A percentile compares a stretch with the other conserved stretches of the same genome.
These are phyloP conservation scores for Parnassius apollo DNA, from an alignment of 2,888 invertebrate genomes.

Conservation along the genomic window DNA sequence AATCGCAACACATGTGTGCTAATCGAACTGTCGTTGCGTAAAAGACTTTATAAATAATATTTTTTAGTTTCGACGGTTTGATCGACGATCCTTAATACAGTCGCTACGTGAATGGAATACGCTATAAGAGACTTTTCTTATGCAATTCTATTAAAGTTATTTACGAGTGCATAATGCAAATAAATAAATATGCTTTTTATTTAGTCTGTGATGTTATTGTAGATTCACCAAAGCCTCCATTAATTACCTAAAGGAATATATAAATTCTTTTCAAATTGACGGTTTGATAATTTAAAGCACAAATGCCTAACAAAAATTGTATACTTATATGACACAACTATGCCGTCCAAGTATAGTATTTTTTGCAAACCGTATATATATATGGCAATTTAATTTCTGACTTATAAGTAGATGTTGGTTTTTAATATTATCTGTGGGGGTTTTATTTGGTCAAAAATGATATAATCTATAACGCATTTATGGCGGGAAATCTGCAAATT, in stretches of 20 bases:
- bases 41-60: too few relatives aligned
- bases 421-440: conserved; percentile 18
- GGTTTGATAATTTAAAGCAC: conserved; percentile 17
- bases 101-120: too few relatives aligned
- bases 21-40: too few relatives aligned
- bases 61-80: too few relatives aligned
- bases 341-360: conserved; percentile 73
- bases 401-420: conserved; percentile 16
- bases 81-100: too few relatives aligned
- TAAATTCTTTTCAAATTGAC: conserved; percentile 4
- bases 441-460: neutral
- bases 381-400: conserved; percentile 20
- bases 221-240: conserved; percentile 34
- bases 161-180: too few relatives aligned
- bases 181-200: too few relatives aligned
- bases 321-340: conserved; percentile 56
- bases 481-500: conserved; percentile 21
- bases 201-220: too few relatives aligned
- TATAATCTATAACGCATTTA: conserved; percentile 16
- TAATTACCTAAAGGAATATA: neutral
- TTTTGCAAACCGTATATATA: conserved; percentile 47
- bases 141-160: too few relatives aligned
- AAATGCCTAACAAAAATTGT: conserved; percentile 46
- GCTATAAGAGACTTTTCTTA: too few relatives aligned
- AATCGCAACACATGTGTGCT: too few relatives aligned